Percentiles rank a stretch among this genome's conserved stretches.
These are phyloP conservation scores for Monopis laevigella DNA, from an alignment of 2,888 invertebrate species.

Conservation along the genomic window DNA sequence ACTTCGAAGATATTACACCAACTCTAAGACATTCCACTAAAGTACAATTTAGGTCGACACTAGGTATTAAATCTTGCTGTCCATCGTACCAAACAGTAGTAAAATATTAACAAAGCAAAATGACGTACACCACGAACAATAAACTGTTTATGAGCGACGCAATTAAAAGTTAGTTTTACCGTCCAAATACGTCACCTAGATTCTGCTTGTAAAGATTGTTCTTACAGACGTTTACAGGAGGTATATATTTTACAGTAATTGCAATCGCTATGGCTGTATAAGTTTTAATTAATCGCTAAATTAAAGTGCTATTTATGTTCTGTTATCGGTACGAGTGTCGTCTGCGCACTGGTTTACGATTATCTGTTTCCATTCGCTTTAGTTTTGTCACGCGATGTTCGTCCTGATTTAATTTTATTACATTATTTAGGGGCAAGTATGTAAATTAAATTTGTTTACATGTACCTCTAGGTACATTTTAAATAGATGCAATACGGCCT, in stretches of 20 bases:
- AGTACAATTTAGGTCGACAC: no score
- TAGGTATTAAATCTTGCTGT: no score
- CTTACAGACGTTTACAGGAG: neutral
- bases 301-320: constrained; percentile 48
- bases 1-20: no score
- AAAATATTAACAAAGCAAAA: neutral
- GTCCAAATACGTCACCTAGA: constrained; percentile 9
- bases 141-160: constrained; percentile 10
- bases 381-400: no score
- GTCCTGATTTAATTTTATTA: no score
- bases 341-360: constrained; percentile 34
- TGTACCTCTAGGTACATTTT: no score
- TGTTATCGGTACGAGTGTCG: constrained; percentile 37
- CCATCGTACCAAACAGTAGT: no score
- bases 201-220: constrained; percentile 8
- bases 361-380: constrained; percentile 30
- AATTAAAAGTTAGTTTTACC: constrained; percentile 11
- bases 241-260: constrained; percentile 31
- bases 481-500: no score
- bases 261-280: constrained; percentile 55
- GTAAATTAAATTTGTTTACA: no score
- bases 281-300: constrained; percentile 64
- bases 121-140: constrained; percentile 11
- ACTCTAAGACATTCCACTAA: no score
- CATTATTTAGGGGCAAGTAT: no score